These are phyloP conservation scores for Urocynchramus pylzowi DNA, from an alignment of 2,113 vertebrate genomes.

Conservation along the genomic window DNA sequence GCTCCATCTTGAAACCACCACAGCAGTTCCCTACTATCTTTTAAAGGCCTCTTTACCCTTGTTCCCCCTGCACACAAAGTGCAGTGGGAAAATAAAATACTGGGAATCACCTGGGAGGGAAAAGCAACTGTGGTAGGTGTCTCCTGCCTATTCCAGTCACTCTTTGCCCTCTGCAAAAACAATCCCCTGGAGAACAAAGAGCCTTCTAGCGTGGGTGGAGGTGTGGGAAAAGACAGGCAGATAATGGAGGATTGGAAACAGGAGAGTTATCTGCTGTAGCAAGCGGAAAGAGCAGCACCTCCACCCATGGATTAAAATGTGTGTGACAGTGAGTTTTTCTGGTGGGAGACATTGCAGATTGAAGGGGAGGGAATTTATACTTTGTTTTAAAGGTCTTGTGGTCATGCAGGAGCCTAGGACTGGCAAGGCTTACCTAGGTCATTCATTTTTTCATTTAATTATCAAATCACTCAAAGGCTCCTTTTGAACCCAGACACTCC, in stretches of 20 bases:
- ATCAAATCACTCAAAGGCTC: background rate
- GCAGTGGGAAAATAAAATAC: background rate
- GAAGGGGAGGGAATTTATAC: background rate
- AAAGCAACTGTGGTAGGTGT: background rate
- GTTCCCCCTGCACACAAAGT: background rate
- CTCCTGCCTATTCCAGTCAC: background rate
- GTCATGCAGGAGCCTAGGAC: background rate
- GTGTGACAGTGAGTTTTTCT: background rate
- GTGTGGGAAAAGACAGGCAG: background rate
- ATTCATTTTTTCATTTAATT: background rate
- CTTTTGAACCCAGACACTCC: background rate
- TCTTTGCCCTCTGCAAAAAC: background rate
- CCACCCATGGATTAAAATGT: background rate
- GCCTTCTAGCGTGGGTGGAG: background rate
- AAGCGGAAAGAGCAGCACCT: background rate
- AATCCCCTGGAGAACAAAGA: background rate
- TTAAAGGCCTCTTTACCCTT: background rate
- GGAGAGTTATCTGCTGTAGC: background rate
- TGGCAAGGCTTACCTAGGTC: background rate
- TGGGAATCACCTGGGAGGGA: background rate
- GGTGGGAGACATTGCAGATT: background rate
- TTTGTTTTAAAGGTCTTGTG: background rate
- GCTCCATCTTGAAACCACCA: constrained; percentile 45
- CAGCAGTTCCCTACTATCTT: background rate
- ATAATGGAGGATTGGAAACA: background rate